Conservation (phyloP, 1,140 invertebrate species). For the Drosophila grimshawi region DNA sequence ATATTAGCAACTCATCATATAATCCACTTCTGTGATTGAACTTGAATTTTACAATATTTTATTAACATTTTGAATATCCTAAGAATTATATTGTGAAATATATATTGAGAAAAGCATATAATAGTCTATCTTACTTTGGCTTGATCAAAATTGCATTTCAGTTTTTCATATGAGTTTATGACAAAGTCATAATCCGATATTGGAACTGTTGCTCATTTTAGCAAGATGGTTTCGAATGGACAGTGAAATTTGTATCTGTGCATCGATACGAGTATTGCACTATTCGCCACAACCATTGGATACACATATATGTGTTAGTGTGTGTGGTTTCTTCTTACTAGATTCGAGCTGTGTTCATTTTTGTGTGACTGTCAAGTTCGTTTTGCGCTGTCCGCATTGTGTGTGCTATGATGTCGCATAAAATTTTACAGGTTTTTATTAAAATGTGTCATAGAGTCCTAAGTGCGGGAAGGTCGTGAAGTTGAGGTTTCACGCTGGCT, state of each 20-base stretch:
- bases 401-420: slow-evolving; percentile 51
- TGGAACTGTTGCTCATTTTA: too few relatives aligned
- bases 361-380: slow-evolving; percentile 41
- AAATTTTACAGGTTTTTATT: slow-evolving; percentile 75
- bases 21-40: too few relatives aligned
- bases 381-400: slow-evolving; percentile 1
- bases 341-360: slow-evolving; percentile 41
- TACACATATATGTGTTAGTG: slow-evolving; percentile 9
- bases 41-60: too few relatives aligned
- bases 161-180: too few relatives aligned
- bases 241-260: slow-evolving; percentile 11
- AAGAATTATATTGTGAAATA: too few relatives aligned
- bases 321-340: slow-evolving; percentile 14
- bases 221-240: neutral
- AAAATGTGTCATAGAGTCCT: slow-evolving; percentile 56
- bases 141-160: too few relatives aligned
- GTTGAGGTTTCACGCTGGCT: slow-evolving; percentile 17
- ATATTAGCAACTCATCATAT: too few relatives aligned
- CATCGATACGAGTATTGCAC: slow-evolving; percentile 17
- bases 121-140: too few relatives aligned
- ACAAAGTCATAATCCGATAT: too few relatives aligned
- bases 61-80: too few relatives aligned
- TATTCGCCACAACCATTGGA: slow-evolving; percentile 36
- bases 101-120: too few relatives aligned
- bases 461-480: slow-evolving; percentile 8